A percentile compares a stretch with the other conserved stretches of the same genome.
phyloP scores from a whole-genome alignment of 2,888 invertebrate genomes.

The Eueremaeus valkanovi region DNA sequence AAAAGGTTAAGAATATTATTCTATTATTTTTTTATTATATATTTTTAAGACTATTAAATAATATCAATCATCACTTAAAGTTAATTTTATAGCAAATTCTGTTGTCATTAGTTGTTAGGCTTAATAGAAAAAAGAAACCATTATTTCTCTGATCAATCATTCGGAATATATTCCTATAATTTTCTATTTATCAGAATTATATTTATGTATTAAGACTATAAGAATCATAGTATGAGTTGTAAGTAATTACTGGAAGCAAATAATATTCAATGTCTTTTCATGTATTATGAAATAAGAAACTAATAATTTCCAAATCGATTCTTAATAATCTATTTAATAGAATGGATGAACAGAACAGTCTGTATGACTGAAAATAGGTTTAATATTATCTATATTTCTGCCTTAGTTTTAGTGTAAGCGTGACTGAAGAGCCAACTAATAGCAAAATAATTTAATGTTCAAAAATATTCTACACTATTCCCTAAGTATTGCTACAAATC shows the following conservation, averaged over 20 bases:
- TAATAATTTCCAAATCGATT: conserved; percentile 17
- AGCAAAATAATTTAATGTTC: neutral
- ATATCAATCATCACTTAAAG: too few relatives aligned
- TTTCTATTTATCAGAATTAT: neutral
- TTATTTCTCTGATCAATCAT: conserved; percentile 9
- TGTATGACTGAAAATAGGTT: neutral
- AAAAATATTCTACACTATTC: neutral
- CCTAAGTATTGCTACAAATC: too few relatives aligned
- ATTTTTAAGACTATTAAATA: neutral
- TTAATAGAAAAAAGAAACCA: neutral
- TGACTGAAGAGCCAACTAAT: neutral
- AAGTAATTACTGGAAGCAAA: conserved; percentile 5
- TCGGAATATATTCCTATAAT: neutral
- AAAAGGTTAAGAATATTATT: too few relatives aligned
- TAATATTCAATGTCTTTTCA: conserved; percentile 19
- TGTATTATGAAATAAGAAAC: conserved; percentile 16
- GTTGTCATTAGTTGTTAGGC: neutral
- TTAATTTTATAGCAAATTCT: neutral
- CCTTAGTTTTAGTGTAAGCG: neutral
- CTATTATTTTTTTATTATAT: neutral
- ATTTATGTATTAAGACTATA: neutral
- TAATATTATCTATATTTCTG: too few relatives aligned
- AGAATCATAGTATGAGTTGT: too few relatives aligned
- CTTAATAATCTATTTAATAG: neutral
- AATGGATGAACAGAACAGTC: too few relatives aligned